phyloP scores from a whole-genome alignment of 2,888 invertebrate genomes.

The Pimpla rufipes region DNA sequence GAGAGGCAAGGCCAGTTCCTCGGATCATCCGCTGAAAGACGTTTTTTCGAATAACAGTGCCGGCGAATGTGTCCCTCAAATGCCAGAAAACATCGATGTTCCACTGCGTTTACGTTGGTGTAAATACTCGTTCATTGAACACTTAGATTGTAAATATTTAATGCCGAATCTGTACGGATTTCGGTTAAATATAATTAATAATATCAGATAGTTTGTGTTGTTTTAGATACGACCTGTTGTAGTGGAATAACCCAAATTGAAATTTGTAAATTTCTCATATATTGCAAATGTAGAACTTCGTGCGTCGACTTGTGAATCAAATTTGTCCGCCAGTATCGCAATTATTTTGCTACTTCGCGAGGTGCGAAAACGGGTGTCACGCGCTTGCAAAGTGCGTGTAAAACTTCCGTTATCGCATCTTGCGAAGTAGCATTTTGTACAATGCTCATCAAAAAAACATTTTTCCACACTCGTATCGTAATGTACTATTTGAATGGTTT shows the following conservation, averaged over 20 bases:
- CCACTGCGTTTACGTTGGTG: conserved; percentile 14
- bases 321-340: neutral
- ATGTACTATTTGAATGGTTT: too few species aligned
- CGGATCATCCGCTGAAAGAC: neutral
- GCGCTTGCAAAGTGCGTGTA: too few species aligned
- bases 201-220: conserved; percentile 8
- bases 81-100: neutral
- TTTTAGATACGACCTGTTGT: conserved; percentile 17
- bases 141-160: conserved; percentile 31
- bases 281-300: neutral
- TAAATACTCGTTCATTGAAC: conserved; percentile 35
- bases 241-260: neutral
- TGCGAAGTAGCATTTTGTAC: too few species aligned
- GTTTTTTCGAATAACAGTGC: neutral
- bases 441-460: too few species aligned
- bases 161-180: too few species aligned
- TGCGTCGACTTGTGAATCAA: neutral
- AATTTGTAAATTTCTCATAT: conserved; percentile 26
- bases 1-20: neutral
- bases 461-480: too few species aligned
- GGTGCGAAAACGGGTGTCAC: too few species aligned
- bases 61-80: neutral
- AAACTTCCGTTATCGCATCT: too few species aligned
- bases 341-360: neutral
- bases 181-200: conserved; percentile 3